Percentiles rank a stretch among this genome's conserved stretches.
Conservation (phyloP, 30 jellyfish, hydroid and myxozoan genomes). For the Kudoa iwatai region DNA sequence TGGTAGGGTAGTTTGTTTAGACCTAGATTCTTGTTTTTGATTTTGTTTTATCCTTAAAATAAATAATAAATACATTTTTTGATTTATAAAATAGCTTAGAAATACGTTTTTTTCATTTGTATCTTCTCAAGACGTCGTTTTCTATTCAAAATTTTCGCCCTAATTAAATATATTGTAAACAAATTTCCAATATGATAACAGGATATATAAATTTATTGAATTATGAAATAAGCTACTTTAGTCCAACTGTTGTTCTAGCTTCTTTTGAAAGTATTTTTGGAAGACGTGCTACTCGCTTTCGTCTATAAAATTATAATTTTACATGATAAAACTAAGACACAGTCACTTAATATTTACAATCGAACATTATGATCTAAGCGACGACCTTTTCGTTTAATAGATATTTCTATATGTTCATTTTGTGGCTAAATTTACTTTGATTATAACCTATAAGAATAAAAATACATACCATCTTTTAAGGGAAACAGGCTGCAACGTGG, state of each 20-base stretch:
- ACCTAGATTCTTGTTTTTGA: conserved; percentile 46
- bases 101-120: conserved; percentile 37
- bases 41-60: conserved; percentile 42
- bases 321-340: no score
- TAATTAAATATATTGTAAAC: no score
- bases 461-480: no score
- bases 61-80: no score
- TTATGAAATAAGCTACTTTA: no score
- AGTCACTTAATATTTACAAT: conserved; percentile 8
- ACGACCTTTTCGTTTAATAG: conserved; percentile 57
- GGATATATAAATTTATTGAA: no score
- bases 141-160: conserved; percentile 72
- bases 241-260: conserved; percentile 45
- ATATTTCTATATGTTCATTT: conserved; percentile 46
- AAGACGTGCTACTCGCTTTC: conserved; percentile 72
- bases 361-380: conserved; percentile 36
- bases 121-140: conserved; percentile 83
- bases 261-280: conserved; percentile 27
- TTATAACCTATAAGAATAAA: no score
- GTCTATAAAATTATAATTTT: no score
- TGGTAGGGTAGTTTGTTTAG: conserved; percentile 21
- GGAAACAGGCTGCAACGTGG: no score
- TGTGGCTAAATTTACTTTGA: conserved; percentile 42
- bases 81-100: no score
- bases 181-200: no score